Evolutionary conservation across 92 coral and sea anemone species (phyloP).

Genomic region (Epizoanthus illoricatus): DNA sequence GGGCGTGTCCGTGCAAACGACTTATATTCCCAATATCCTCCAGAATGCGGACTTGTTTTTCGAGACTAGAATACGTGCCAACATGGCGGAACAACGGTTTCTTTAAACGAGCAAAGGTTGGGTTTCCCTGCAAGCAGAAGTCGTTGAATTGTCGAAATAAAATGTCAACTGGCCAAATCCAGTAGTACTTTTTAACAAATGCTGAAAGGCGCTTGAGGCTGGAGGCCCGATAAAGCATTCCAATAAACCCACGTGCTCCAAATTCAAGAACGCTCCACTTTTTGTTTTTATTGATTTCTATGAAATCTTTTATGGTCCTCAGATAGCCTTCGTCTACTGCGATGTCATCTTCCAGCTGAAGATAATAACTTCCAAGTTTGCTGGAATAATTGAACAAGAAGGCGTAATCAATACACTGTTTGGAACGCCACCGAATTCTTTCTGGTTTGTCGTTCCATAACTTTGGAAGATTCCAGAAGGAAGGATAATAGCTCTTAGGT

Average conservation of each 20-base stretch:
- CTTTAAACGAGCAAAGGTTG: conserved; percentile 48
- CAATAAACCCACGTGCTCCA: conserved; percentile 78
- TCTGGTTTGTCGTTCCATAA: conserved; percentile 68
- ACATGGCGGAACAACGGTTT: conserved; percentile 72
- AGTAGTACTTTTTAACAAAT: conserved; percentile 70
- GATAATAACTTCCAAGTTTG: conserved; percentile 64
- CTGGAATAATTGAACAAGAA: conserved; percentile 59
- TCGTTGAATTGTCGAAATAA: conserved; percentile 64
- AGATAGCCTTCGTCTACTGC: conserved; percentile 53
- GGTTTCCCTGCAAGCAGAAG: conserved; percentile 67
- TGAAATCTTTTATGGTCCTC: conserved; percentile 58
- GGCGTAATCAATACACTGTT: conserved; percentile 75
- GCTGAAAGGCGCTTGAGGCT: conserved; percentile 54
- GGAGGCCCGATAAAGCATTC: conserved; percentile 65
- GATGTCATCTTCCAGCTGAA: conserved; percentile 78
- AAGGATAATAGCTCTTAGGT: conserved; percentile 50
- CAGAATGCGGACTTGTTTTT: conserved; percentile 67
- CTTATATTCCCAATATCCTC: conserved; percentile 41
- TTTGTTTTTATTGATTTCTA: conserved; percentile 26
- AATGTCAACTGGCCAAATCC: conserved; percentile 46
- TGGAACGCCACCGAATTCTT: conserved; percentile 76
- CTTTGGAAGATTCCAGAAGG: conserved; percentile 41
- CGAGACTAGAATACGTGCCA: conserved; percentile 66
- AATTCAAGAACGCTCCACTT: conserved; percentile 80
- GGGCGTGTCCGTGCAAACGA: conserved; percentile 52